Evolutionary conservation across 2,113 vertebrate genomes (phyloP).

Genomic region (Chrysemys picta): DNA sequence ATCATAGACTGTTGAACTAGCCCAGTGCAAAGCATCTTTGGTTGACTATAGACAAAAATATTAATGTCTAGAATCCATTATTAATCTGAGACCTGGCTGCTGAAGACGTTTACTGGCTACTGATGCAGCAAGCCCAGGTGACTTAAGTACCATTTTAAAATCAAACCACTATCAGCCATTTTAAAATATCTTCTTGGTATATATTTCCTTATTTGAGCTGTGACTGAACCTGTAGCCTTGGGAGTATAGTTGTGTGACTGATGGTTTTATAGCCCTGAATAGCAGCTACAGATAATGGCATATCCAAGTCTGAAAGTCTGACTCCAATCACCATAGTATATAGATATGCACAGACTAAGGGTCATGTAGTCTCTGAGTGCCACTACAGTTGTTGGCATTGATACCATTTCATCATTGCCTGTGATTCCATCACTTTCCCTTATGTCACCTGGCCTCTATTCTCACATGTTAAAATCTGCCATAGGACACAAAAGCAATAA

Average conservation of each 20-base stretch:
- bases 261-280: background rate
- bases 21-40: background rate
- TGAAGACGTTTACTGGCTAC: background rate
- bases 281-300: background rate
- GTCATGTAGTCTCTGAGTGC: background rate
- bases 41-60: rapidly evolving
- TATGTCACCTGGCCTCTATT: background rate
- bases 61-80: background rate
- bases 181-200: background rate
- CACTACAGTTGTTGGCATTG: background rate
- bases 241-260: background rate
- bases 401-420: background rate
- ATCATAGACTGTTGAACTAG: background rate
- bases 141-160: background rate
- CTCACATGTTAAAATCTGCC: background rate
- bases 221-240: background rate
- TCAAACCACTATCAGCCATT: background rate
- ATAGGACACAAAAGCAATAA: background rate
- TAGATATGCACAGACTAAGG: background rate
- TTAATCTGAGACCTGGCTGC: background rate
- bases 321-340: background rate
- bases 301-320: background rate
- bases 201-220: background rate
- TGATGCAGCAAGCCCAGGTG: background rate
- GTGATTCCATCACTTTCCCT: background rate